Evolutionary conservation across 2,113 vertebrate species (phyloP).

Genomic region (Pteruthius melanotis): DNA sequence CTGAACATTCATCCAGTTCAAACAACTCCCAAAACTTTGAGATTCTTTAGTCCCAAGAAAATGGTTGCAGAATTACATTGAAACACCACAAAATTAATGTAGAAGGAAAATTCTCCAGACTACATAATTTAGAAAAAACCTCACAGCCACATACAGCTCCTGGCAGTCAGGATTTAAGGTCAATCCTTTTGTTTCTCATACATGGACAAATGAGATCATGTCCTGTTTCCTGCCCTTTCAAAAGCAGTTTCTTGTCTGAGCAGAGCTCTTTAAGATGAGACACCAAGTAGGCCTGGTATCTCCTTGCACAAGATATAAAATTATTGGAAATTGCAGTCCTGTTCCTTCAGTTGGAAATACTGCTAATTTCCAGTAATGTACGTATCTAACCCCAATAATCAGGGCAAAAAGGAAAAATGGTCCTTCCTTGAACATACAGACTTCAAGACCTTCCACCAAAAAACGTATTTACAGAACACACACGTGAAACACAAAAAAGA

Average conservation of each 20-base stretch:
- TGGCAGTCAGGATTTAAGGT: neutral
- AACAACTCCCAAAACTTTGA: neutral
- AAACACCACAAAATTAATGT: neutral
- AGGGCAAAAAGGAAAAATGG: fast-evolving
- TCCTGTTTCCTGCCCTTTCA: conserved; percentile 16
- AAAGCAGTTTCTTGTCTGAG: neutral
- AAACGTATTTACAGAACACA: neutral
- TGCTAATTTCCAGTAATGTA: fast-evolving
- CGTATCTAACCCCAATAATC: neutral
- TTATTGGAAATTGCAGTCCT: neutral
- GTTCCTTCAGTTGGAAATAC: neutral
- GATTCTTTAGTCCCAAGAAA: neutral
- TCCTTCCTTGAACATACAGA: neutral
- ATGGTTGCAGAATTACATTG: neutral
- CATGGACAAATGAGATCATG: conserved; percentile 31
- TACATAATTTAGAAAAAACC: fast-evolving
- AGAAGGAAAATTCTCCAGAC: neutral
- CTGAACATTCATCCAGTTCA: neutral
- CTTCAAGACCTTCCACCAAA: neutral
- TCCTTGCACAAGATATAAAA: neutral
- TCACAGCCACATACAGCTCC: neutral
- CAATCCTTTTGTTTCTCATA: conserved; percentile 16
- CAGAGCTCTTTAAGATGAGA: neutral
- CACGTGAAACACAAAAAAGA: neutral
- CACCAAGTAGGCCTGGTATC: neutral